Evolutionary conservation across 2,113 vertebrate genomes (phyloP).

Genomic region (Anoplopoma fimbria): DNA sequence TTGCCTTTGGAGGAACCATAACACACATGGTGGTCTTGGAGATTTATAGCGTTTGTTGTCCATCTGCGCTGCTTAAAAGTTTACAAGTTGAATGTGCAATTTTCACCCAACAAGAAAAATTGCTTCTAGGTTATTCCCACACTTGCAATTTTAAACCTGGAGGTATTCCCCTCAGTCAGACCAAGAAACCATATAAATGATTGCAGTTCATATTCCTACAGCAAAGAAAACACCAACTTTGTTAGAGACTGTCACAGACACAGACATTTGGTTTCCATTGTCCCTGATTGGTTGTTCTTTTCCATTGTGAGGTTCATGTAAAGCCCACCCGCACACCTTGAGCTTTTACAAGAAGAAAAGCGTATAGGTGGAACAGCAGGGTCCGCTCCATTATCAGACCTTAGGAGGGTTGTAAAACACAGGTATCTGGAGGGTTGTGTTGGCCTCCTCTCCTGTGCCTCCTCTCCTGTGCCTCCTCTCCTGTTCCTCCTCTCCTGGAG

Average conservation of each 20-base stretch:
- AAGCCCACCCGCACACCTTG: background rate
- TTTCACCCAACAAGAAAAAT: background rate
- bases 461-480: constrained; percentile 46
- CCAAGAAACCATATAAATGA: background rate
- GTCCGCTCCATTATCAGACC: constrained; percentile 33
- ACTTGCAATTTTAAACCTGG: too few relatives aligned
- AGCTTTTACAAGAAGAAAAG: constrained; percentile 1
- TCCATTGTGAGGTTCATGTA: background rate
- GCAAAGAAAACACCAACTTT: background rate
- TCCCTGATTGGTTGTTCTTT: background rate
- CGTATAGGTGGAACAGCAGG: background rate
- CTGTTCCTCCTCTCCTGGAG: constrained; percentile 37
- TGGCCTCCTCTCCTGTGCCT: constrained; percentile 11
- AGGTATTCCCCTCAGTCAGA: background rate
- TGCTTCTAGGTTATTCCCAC: background rate
- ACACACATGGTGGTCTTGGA: background rate
- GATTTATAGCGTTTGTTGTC: background rate
- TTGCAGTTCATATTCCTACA: background rate
- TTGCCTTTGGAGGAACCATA: background rate
- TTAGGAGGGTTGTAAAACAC: constrained; percentile 48
- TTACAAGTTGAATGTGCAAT: background rate
- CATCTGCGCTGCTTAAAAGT: background rate
- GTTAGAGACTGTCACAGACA: background rate
- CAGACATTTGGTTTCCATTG: background rate
- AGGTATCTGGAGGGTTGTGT: constrained; percentile 32